These are phyloP conservation scores for Lucilia cuprina DNA, from an alignment of 1,140 invertebrate genomes.

Conservation along the genomic window DNA sequence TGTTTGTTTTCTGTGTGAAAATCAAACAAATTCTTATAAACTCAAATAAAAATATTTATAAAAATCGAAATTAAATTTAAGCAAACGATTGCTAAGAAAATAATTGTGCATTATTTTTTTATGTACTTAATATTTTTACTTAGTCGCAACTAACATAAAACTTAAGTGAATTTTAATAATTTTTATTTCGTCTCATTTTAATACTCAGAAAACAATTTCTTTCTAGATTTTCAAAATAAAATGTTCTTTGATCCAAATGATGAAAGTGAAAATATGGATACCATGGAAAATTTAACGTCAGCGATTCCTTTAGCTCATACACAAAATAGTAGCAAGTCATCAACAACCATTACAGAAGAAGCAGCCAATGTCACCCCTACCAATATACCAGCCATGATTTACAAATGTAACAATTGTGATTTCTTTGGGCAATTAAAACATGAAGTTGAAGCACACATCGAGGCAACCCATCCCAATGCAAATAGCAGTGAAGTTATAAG, in stretches of 20 bases:
- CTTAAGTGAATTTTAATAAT: too few relatives aligned
- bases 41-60: too few relatives aligned
- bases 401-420: conserved; percentile 59
- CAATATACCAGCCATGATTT: conserved; percentile 43
- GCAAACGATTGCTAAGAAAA: too few relatives aligned
- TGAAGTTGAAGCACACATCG: conserved; percentile 53
- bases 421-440: conserved; percentile 55
- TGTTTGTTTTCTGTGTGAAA: too few relatives aligned
- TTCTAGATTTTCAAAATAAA: neutral
- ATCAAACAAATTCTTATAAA: too few relatives aligned
- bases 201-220: neutral
- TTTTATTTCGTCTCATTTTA: too few relatives aligned
- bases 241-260: neutral
- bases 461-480: conserved; percentile 46
- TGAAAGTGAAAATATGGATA: neutral
- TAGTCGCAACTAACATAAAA: too few relatives aligned
- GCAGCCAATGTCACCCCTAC: neutral
- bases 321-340: neutral
- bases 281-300: neutral
- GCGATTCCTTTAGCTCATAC: neutral
- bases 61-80: too few relatives aligned
- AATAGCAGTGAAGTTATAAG: conserved; percentile 49
- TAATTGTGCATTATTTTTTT: too few relatives aligned
- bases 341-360: neutral
- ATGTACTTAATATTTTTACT: too few relatives aligned